Percentiles rank a stretch among this genome's conserved stretches.
phyloP scores from a whole-genome alignment of 1,140 invertebrate species.

The Liolophura sinensis region DNA sequence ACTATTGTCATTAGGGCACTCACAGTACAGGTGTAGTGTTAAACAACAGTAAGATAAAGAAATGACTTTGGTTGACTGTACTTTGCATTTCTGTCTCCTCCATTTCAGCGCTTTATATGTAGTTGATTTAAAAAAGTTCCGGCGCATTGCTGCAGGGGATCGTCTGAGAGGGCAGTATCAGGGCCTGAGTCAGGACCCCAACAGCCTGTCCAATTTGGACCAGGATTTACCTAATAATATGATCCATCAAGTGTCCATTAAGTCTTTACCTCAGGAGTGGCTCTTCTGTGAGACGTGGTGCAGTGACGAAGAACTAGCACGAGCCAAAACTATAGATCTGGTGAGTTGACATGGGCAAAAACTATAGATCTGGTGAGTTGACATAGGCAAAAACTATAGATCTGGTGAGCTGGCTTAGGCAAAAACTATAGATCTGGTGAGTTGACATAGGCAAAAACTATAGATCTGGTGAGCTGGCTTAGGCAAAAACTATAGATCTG shows the following conservation, averaged over 20 bases:
- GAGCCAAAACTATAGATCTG: constrained; percentile 98
- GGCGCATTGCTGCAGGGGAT: constrained; percentile 97
- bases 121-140: constrained; percentile 94
- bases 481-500: too few relatives aligned
- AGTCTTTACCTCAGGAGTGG: constrained; percentile 99
- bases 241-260: constrained; percentile 99
- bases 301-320: constrained; percentile 82
- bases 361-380: too few relatives aligned
- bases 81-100: constrained; percentile 9
- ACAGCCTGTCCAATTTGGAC: constrained; percentile 94
- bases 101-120: constrained; percentile 84
- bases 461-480: too few relatives aligned
- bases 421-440: too few relatives aligned
- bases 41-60: background rate
- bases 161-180: constrained; percentile 72
- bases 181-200: constrained; percentile 90
- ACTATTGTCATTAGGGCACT: too few relatives aligned
- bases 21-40: background rate
- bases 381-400: too few relatives aligned
- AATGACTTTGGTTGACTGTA: background rate
- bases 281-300: constrained; percentile 99
- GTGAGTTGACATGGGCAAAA: constrained; percentile 50
- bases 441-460: too few relatives aligned
- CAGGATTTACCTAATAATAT: constrained; percentile 94
- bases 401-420: too few relatives aligned